Evolutionary conservation across 2,888 invertebrate species (phyloP).

Genomic region (Heliconius sara): DNA sequence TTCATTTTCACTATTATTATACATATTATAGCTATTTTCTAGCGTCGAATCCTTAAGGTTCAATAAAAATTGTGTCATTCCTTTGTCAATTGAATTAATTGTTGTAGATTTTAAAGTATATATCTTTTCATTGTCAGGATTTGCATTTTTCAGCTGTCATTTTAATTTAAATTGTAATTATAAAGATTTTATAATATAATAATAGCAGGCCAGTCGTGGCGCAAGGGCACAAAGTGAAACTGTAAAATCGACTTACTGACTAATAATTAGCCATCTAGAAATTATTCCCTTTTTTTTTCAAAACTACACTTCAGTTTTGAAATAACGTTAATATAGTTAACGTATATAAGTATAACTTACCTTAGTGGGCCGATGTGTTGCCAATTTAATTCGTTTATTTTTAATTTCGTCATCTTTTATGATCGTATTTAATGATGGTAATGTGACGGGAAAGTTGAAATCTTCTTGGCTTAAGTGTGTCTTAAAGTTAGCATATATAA

Average conservation of each 20-base stretch:
- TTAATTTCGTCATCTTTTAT: background rate
- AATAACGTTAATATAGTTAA: too few relatives aligned
- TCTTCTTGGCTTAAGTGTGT: background rate
- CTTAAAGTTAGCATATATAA: background rate
- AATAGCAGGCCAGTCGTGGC: too few relatives aligned
- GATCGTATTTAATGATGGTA: background rate
- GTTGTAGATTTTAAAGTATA: constrained; percentile 4
- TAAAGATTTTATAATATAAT: too few relatives aligned
- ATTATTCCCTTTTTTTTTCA: background rate
- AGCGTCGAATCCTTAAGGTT: background rate
- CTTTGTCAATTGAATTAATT: background rate
- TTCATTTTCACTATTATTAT: constrained; percentile 1
- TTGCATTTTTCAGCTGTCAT: background rate
- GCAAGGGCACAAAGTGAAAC: too few relatives aligned
- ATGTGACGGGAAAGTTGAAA: background rate
- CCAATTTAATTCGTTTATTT: background rate
- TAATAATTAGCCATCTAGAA: too few relatives aligned
- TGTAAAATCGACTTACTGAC: too few relatives aligned
- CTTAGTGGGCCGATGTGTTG: background rate
- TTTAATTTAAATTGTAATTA: too few relatives aligned
- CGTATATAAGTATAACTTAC: background rate
- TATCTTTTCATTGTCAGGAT: background rate
- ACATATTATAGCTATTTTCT: background rate
- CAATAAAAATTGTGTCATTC: constrained; percentile 5
- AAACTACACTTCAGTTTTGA: background rate